Conservation (phyloP, 2,888 invertebrate species). For the Drosophila conformis region DNA sequence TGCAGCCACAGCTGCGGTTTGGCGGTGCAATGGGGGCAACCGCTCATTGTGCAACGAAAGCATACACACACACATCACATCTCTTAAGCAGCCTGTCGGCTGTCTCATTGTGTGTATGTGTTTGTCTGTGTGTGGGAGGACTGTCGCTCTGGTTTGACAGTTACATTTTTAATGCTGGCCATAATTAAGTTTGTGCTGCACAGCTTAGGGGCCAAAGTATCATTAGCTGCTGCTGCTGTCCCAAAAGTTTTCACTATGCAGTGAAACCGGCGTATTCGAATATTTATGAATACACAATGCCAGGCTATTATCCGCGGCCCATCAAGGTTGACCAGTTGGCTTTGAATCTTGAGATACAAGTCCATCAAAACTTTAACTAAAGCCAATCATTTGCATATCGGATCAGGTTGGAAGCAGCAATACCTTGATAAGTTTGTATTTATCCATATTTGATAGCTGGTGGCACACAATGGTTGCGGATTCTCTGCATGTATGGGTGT, state of each 20-base stretch:
- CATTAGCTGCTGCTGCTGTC: slow-evolving; percentile 31
- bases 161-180: slow-evolving; percentile 76
- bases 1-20: slow-evolving; percentile 41
- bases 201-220: slow-evolving; percentile 51
- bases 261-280: slow-evolving; percentile 19
- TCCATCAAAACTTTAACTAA: slow-evolving; percentile 16
- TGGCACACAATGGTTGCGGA: background rate
- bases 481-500: background rate
- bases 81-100: slow-evolving; percentile 57
- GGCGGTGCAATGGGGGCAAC: slow-evolving; percentile 15
- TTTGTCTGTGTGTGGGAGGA: slow-evolving; percentile 4
- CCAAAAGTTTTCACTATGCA: slow-evolving; percentile 26
- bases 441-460: no score
- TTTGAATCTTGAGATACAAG: background rate
- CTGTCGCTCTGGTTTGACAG: slow-evolving; percentile 71
- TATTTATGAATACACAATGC: slow-evolving; percentile 44
- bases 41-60: slow-evolving; percentile 54
- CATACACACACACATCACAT: slow-evolving; percentile 40
- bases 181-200: slow-evolving; percentile 75
- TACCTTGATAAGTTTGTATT: background rate
- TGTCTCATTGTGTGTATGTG: slow-evolving; percentile 16
- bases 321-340: slow-evolving; percentile 44
- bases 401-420: background rate
- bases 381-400: slow-evolving; percentile 34
- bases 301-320: slow-evolving; percentile 33